Conservation (phyloP, 2,888 invertebrate species). For the Gymnoscelis rufifasciata region DNA sequence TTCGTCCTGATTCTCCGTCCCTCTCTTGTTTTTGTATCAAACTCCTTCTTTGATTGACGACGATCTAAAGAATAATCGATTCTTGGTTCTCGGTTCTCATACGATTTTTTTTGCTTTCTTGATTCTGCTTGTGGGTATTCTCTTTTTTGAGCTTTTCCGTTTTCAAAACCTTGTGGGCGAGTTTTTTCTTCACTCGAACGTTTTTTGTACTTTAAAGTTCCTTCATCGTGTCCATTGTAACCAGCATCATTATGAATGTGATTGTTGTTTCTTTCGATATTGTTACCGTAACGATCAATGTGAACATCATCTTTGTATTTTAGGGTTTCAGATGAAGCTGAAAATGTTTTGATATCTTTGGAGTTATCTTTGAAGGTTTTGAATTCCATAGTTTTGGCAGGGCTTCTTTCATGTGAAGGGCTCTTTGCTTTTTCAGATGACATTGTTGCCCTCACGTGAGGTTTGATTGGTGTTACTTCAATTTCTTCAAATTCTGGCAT, state of each 20-base stretch:
- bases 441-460: slow-evolving; percentile 65
- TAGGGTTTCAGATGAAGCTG: slow-evolving; percentile 72
- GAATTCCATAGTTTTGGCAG: slow-evolving; percentile 71
- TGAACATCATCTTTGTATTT: slow-evolving; percentile 71
- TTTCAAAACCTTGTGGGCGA: slow-evolving; percentile 47
- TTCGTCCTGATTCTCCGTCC: slow-evolving; percentile 52
- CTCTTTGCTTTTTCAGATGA: slow-evolving; percentile 66
- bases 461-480: slow-evolving; percentile 71
- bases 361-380: slow-evolving; percentile 75
- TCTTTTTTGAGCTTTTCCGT: slow-evolving; percentile 49
- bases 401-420: slow-evolving; percentile 59
- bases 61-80: slow-evolving; percentile 71
- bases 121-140: slow-evolving; percentile 66
- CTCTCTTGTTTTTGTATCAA: slow-evolving; percentile 56
- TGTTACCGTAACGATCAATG: slow-evolving; percentile 68
- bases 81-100: slow-evolving; percentile 60
- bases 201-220: slow-evolving; percentile 72
- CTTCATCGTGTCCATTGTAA: slow-evolving; percentile 67
- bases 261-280: slow-evolving; percentile 63
- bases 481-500: slow-evolving; percentile 76
- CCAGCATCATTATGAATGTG: slow-evolving; percentile 55
- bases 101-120: slow-evolving; percentile 57
- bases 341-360: slow-evolving; percentile 72
- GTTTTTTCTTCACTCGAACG: slow-evolving; percentile 64
- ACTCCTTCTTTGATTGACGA: slow-evolving; percentile 61